Percentiles rank a stretch among this genome's conserved stretches.
Conservation (phyloP, 1,140 invertebrate genomes). For the Pectinophora gossypiella region DNA sequence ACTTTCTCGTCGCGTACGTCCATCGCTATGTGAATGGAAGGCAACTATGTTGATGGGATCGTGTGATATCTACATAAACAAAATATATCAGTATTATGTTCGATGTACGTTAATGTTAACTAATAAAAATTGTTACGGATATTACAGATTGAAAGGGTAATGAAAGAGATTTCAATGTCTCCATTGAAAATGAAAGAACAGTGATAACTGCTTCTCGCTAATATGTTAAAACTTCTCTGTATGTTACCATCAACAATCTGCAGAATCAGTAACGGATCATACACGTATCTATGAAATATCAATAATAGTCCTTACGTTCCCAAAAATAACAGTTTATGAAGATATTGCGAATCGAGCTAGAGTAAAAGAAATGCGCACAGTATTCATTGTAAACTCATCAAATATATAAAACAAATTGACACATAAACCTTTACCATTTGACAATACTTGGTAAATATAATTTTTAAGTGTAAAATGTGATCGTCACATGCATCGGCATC, state of each 20-base stretch:
- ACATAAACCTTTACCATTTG: slow-evolving; percentile 59
- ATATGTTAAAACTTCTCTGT: no score
- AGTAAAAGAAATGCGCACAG: slow-evolving; percentile 62
- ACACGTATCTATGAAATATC: not conserved
- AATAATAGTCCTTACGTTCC: not conserved
- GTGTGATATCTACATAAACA: slow-evolving; percentile 46
- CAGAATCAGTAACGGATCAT: not conserved
- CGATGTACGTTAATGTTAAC: no score
- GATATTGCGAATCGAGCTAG: slow-evolving; percentile 47
- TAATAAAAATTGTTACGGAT: no score
- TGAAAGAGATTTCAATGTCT: no score
- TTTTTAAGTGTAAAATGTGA: slow-evolving; percentile 69
- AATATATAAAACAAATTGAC: slow-evolving; percentile 25
- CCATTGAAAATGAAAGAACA: no score
- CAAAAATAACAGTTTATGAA: slow-evolving; percentile 40
- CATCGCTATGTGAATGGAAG: slow-evolving; percentile 35
- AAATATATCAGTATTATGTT: slow-evolving; percentile 38
- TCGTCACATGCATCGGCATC: slow-evolving; percentile 50
- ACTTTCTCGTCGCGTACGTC: slow-evolving; percentile 30
- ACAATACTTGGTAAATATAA: slow-evolving; percentile 73
- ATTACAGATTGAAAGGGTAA: no score
- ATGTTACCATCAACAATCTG: no score
- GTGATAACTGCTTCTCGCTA: no score
- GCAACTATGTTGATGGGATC: slow-evolving; percentile 27
- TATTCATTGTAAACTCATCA: slow-evolving; percentile 46